Conservation (phyloP, 2,888 invertebrate species). For the Clunio marinus region DNA sequence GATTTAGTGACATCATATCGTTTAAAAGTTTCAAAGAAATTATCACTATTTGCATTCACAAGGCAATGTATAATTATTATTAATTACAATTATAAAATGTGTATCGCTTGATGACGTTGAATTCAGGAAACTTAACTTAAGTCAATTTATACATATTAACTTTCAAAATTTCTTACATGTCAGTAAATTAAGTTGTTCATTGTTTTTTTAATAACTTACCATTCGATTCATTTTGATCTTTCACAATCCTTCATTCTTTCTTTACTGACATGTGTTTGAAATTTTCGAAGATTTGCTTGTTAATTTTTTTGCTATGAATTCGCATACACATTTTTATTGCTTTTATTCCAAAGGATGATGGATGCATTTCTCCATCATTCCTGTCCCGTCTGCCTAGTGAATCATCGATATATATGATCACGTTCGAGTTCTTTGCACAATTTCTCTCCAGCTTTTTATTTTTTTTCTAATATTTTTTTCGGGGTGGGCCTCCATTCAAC, state of each 20-base stretch:
- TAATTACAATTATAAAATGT: too few species aligned
- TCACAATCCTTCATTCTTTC: neutral
- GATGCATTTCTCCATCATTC: constrained; percentile 3
- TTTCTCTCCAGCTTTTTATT: constrained; percentile 13
- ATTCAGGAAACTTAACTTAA: neutral
- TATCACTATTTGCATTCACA: constrained; percentile 21
- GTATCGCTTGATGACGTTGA: neutral
- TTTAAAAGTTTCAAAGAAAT: too few species aligned
- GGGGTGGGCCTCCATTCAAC: constrained; percentile 8
- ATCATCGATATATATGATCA: neutral
- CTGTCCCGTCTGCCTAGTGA: constrained; percentile 9
- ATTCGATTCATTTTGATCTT: too few species aligned
- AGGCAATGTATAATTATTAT: too few species aligned
- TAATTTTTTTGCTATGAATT: neutral
- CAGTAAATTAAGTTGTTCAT: constrained; percentile 10
- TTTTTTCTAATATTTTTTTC: constrained; percentile 6
- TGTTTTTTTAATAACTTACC: too few species aligned
- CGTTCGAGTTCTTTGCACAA: neutral
- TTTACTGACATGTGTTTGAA: constrained; percentile 23
- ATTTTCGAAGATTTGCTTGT: constrained; percentile 9
- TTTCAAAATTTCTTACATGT: constrained; percentile 15
- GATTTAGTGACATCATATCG: too few species aligned
- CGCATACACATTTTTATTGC: constrained; percentile 20
- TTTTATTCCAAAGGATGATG: neutral
- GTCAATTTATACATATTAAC: neutral